Evolutionary conservation across 2,888 invertebrate species (phyloP), one percentile per base, ranked within the genome.

Genomic region (Cynaeus angustus): DNA sequence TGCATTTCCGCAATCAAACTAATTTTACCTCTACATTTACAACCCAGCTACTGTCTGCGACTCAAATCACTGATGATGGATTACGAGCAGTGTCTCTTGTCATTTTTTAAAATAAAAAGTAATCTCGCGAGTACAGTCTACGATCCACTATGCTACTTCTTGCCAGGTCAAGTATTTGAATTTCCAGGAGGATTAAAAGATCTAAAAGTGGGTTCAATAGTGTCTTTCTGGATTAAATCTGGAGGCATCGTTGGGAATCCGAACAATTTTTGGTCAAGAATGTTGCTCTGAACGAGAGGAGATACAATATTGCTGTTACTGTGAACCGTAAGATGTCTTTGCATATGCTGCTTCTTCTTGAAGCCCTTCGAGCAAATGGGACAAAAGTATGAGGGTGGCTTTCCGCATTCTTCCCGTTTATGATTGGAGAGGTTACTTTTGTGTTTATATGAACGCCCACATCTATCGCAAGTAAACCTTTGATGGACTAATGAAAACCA

Each of bases 391-490:
- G 85, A 85, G 0, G 86, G 87, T 21, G 86, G 86, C 75, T 86
- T 86, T 14, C 87, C 87, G 73, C 88, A 87, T 73, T 87, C 87
- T 70, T 87, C 83, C 72, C 84, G 81, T 77, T 86, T 86, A 78
- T 87, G 87, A 55, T 86, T 86, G 67, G 85, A 84, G 37, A 87
- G 75, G 53, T 85, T 86, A 46, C 83, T 83, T 76, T 83, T 84
- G 76, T 84, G 83, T 74, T 83, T 83, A 77, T 85, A 85, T 48
- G 83, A 78, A 37, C 81, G 68, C 0, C 80, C 79, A 61, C 82
- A 82, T 56, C 75, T 77, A 37, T 80, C 77, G 48, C 82, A 82
- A 3, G 69, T 70, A 69, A 74, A 79, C 46, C 80, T 70, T 59
- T 58, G 61, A 33, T 50, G 38, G 10, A 38, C 10, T 37, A 66